Evolutionary conservation across 2,797 vertebrate species (phyloP).

Genomic region (Pagetopsis macropterus): DNA sequence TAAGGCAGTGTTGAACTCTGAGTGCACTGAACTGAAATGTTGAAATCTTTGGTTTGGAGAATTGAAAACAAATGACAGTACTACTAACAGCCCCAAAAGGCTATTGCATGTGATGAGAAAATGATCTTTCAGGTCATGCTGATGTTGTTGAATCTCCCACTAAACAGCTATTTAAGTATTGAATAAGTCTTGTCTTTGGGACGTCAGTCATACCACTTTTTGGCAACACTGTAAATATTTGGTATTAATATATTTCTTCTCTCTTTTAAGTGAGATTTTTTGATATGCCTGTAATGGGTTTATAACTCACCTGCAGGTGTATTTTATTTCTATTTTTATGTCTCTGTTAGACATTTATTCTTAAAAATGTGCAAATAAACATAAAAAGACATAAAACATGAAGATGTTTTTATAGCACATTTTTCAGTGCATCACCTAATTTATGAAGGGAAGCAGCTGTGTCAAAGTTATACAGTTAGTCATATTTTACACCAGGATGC

Average conservation of each 20-base stretch:
- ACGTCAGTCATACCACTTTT: background rate
- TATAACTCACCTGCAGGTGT: too few relatives aligned
- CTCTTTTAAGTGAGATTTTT: too few relatives aligned
- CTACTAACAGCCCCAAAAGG: background rate
- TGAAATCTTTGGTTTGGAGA: conserved; percentile 27
- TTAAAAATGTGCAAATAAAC: too few relatives aligned
- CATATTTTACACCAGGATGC: conserved; percentile 46
- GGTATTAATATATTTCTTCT: too few relatives aligned
- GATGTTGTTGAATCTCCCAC: conserved; percentile 8
- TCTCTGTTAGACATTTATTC: too few relatives aligned
- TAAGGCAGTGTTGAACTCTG: conserved; percentile 6
- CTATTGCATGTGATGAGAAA: background rate
- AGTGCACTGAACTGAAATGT: conserved; percentile 21
- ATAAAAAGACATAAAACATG: too few relatives aligned
- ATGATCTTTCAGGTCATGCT: conserved; percentile 16
- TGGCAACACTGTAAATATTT: conserved; percentile 6
- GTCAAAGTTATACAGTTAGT: conserved; percentile 28
- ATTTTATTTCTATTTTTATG: too few relatives aligned
- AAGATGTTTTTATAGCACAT: conserved; percentile 43
- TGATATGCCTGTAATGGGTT: too few relatives aligned
- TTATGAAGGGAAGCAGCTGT: conserved; percentile 43
- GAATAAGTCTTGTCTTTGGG: conserved; percentile 10
- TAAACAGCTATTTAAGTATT: conserved; percentile 17
- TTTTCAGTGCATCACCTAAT: conserved; percentile 27
- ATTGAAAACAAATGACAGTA: conserved; percentile 15